Evolutionary conservation across 2,888 invertebrate genomes (phyloP).

Genomic region (Parnassius apollo): DNA sequence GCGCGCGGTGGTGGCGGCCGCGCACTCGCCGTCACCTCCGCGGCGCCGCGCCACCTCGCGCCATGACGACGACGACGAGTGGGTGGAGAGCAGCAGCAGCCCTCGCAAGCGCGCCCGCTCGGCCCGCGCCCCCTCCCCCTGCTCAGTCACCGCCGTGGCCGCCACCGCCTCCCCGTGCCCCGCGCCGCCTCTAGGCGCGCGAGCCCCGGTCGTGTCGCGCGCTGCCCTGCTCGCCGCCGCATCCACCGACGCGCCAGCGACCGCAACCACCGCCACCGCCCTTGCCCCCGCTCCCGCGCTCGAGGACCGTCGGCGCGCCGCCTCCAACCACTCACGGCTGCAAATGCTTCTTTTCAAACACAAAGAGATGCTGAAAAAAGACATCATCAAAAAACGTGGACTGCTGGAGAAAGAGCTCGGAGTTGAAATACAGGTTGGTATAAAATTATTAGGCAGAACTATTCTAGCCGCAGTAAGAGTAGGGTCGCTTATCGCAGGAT

Average conservation of each 20-base stretch:
- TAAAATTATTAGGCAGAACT: background rate
- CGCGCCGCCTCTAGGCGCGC: slow-evolving; percentile 38
- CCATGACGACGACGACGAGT: slow-evolving; percentile 70
- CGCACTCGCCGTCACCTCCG: slow-evolving; percentile 50
- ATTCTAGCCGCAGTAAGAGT: too few relatives aligned
- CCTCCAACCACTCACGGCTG: slow-evolving; percentile 81
- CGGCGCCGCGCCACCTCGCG: slow-evolving; percentile 55
- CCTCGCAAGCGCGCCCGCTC: slow-evolving; percentile 54
- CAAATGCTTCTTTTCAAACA: slow-evolving; percentile 91
- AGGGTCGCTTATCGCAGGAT: too few relatives aligned
- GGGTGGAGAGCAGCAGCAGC: slow-evolving; percentile 63
- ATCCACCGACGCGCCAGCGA: slow-evolving; percentile 23
- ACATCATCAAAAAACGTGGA: slow-evolving; percentile 94
- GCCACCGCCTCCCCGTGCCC: slow-evolving; percentile 41
- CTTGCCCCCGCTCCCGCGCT: slow-evolving; percentile 28
- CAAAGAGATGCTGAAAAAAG: slow-evolving; percentile 95
- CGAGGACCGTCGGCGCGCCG: slow-evolving; percentile 78
- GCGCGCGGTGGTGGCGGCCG: slow-evolving; percentile 38
- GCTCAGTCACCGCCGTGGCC: slow-evolving; percentile 32
- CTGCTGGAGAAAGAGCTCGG: slow-evolving; percentile 94
- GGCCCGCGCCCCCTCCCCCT: slow-evolving; percentile 30
- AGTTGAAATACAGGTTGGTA: slow-evolving; percentile 92
- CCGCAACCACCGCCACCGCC: slow-evolving; percentile 30
- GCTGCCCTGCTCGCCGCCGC: slow-evolving; percentile 27
- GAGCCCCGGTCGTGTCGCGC: slow-evolving; percentile 32